A percentile compares a stretch with the other conserved stretches of the same genome.
Evolutionary conservation across 2,888 invertebrate genomes (phyloP).

Genomic region (Lithophane ornitopus): DNA sequence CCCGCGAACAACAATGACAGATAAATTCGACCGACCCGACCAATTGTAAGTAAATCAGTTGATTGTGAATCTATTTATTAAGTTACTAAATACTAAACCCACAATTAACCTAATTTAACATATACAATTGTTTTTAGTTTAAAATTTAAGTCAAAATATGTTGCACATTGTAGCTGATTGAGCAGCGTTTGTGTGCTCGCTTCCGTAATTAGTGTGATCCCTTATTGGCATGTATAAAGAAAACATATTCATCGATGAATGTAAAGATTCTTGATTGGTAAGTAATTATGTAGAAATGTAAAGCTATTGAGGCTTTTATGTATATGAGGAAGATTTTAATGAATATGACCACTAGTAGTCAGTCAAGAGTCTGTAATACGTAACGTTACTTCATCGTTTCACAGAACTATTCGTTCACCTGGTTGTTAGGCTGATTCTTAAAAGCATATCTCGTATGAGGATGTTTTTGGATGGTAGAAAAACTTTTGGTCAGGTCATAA

Average conservation of each 20-base stretch:
- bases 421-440: not conserved
- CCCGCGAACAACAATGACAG: conserved; percentile 71
- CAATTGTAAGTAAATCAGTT: conserved; percentile 60
- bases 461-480: conserved; percentile 2
- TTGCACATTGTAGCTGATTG: not conserved
- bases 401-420: conserved; percentile 30
- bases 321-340: conserved; percentile 44
- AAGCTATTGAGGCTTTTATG: conserved; percentile 28
- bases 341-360: conserved; percentile 19
- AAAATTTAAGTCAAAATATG: conserved; percentile 2
- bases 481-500: not conserved
- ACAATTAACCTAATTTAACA: conserved; percentile 7
- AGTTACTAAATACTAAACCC: conserved; percentile 20
- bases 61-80: conserved; percentile 44
- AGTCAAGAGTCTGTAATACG: conserved; percentile 27
- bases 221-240: conserved; percentile 13
- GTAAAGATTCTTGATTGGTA: conserved; percentile 8
- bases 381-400: conserved; percentile 32
- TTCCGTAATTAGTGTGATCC: conserved; percentile 35
- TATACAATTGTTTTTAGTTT: not conserved
- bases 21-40: conserved; percentile 69
- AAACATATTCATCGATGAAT: conserved; percentile 32
- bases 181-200: not conserved
- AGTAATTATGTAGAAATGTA: conserved; percentile 36
- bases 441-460: not conserved